Evolutionary conservation across 2,888 invertebrate species (phyloP).

Genomic region (Celastrina argiolus): DNA sequence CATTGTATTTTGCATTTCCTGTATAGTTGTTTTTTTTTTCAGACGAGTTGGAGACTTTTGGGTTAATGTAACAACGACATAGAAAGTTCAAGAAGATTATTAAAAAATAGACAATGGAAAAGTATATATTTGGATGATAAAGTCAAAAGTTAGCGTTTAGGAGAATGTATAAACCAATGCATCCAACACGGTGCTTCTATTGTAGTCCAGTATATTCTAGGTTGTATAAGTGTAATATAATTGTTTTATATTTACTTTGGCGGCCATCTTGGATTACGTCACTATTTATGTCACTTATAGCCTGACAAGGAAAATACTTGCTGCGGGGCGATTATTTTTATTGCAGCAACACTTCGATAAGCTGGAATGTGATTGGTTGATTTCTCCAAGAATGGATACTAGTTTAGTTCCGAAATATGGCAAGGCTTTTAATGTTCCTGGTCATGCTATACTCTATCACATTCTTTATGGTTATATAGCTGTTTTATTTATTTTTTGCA

Average conservation of each 20-base stretch:
- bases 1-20: too few species aligned
- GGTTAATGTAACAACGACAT: slow-evolving; percentile 45
- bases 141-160: slow-evolving; percentile 29
- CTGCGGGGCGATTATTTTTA: too few species aligned
- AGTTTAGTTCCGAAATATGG: neutral
- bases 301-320: neutral
- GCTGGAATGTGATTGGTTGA: too few species aligned
- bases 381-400: neutral
- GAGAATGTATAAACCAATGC: slow-evolving; percentile 41
- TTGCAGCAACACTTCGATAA: too few species aligned
- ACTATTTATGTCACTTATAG: neutral
- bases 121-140: slow-evolving; percentile 24
- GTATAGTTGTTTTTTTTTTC: slow-evolving; percentile 37
- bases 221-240: slow-evolving; percentile 17
- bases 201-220: slow-evolving; percentile 19
- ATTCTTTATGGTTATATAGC: neutral
- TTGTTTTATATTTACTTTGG: slow-evolving; percentile 14
- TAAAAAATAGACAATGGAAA: slow-evolving; percentile 31
- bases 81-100: slow-evolving; percentile 38
- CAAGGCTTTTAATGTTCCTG: neutral
- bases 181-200: slow-evolving; percentile 51
- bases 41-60: slow-evolving; percentile 64
- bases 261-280: slow-evolving; percentile 6
- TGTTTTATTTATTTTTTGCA: neutral
- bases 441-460: neutral